A percentile compares a stretch with the other conserved stretches of the same genome.
These are phyloP conservation scores for Drosophila chauvacae DNA, from an alignment of 1,140 invertebrate species.

Conservation along the genomic window DNA sequence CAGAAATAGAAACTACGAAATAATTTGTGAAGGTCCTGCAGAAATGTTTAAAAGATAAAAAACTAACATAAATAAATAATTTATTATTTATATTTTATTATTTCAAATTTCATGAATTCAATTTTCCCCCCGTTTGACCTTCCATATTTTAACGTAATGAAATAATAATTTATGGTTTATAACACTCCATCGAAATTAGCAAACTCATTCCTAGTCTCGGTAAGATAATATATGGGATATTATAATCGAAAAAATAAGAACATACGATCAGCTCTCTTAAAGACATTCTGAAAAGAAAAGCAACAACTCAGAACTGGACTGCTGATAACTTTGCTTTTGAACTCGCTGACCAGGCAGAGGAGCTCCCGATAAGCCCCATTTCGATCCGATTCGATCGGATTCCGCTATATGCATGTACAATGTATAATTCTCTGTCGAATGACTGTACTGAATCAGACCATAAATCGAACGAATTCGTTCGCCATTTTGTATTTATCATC, in stretches of 20 bases:
- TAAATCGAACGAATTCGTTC: constrained; percentile 14
- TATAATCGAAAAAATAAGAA: constrained; percentile 17
- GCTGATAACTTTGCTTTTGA: constrained; percentile 60
- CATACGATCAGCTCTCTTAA: constrained; percentile 29
- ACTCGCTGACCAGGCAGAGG: constrained; percentile 64
- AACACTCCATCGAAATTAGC: neutral
- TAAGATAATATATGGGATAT: constrained; percentile 39
- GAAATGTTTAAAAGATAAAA: no score
- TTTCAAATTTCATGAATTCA: neutral
- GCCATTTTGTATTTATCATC: constrained; percentile 47
- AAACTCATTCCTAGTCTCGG: constrained; percentile 14
- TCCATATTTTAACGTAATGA: neutral
- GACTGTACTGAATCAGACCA: constrained; percentile 20
- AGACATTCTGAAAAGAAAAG: neutral
- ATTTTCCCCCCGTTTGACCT: neutral
- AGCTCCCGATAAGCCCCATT: constrained; percentile 52
- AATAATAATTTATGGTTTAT: constrained; percentile 9
- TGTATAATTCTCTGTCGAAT: constrained; percentile 14
- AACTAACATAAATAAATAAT: no score
- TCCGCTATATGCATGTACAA: constrained; percentile 16
- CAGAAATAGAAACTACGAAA: no score
- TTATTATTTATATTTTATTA: no score
- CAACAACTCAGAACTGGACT: constrained; percentile 13
- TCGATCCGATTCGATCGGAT: constrained; percentile 37
- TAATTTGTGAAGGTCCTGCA: no score